A percentile compares a stretch with the other conserved stretches of the same genome.
phyloP scores from a whole-genome alignment of 1,140 invertebrate genomes.

The Druon quercuslanigerum region DNA sequence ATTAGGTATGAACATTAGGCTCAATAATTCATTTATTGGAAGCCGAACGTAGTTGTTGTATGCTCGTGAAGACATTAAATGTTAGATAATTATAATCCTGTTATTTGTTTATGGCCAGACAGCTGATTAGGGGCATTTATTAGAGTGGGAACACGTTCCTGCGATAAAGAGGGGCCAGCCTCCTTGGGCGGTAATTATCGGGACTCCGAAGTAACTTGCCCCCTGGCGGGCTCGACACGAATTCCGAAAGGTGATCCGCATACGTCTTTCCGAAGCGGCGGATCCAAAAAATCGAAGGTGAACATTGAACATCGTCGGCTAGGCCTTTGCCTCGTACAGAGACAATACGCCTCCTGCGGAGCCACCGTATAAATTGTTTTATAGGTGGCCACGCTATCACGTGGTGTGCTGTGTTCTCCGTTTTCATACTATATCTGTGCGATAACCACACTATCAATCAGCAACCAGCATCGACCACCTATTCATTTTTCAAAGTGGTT shows the following conservation, averaged over 20 bases:
- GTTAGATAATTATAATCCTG: slow-evolving; percentile 34
- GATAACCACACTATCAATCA: slow-evolving; percentile 46
- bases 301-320: slow-evolving; percentile 54
- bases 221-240: slow-evolving; percentile 68
- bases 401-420: slow-evolving; percentile 34
- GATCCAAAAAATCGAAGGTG: slow-evolving; percentile 51
- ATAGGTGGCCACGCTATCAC: slow-evolving; percentile 34
- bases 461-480: slow-evolving; percentile 32
- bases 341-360: slow-evolving; percentile 62
- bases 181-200: slow-evolving; percentile 68
- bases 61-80: too few relatives aligned
- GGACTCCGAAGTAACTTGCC: slow-evolving; percentile 59
- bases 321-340: slow-evolving; percentile 55
- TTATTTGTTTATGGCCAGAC: slow-evolving; percentile 43
- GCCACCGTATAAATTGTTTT: slow-evolving; percentile 68
- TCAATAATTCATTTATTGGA: too few relatives aligned
- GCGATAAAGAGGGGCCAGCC: slow-evolving; percentile 56
- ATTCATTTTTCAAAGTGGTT: slow-evolving; percentile 42
- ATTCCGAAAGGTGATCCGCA: slow-evolving; percentile 69
- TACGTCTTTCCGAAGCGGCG: slow-evolving; percentile 55
- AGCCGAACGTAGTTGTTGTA: too few relatives aligned
- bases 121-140: slow-evolving; percentile 52
- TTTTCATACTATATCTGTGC: slow-evolving; percentile 34
- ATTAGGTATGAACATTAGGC: too few relatives aligned
- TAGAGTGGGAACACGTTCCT: slow-evolving; percentile 45